A percentile compares a stretch with the other conserved stretches of the same genome.
phyloP scores from a whole-genome alignment of 2,888 invertebrate species.

The Drosophila imparisetae region DNA sequence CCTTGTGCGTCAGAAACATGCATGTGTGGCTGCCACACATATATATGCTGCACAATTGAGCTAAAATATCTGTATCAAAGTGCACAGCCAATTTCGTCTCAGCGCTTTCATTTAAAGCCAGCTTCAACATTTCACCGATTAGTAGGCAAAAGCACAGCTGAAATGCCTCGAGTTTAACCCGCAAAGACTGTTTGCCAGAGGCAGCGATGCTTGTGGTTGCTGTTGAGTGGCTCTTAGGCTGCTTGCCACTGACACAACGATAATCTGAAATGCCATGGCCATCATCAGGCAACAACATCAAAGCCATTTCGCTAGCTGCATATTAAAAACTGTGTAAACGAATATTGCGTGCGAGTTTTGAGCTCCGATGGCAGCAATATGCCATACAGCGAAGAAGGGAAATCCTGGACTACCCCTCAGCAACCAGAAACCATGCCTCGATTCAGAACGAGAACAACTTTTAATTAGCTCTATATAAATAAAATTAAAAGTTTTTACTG shows the following conservation, averaged over 20 bases:
- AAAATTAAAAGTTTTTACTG: neutral
- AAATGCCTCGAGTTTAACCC: constrained; percentile 34
- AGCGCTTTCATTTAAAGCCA: constrained; percentile 28
- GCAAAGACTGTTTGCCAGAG: constrained; percentile 1
- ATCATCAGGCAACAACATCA: constrained; percentile 35
- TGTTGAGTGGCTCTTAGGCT: neutral
- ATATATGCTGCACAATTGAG: neutral
- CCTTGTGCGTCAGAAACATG: constrained; percentile 24
- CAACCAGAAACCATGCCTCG: neutral
- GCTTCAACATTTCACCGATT: constrained; percentile 25
- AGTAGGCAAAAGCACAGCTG: constrained; percentile 39
- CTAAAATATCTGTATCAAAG: constrained; percentile 1
- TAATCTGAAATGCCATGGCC: constrained; percentile 44
- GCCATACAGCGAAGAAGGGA: too few relatives aligned
- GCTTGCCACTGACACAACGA: constrained; percentile 31
- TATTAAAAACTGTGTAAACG: constrained; percentile 21
- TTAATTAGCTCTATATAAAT: neutral
- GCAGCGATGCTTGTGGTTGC: neutral
- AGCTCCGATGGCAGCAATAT: neutral
- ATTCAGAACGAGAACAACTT: neutral
- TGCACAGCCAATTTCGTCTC: constrained; percentile 1
- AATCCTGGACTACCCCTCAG: neutral
- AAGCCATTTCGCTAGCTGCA: constrained; percentile 28
- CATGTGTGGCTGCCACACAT: constrained; percentile 2
- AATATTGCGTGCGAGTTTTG: constrained; percentile 1